Evolutionary conservation across 2,797 vertebrate genomes (phyloP), one percentile per base, ranked within the genome.

Genomic region (Darevskia nairensis): DNA sequence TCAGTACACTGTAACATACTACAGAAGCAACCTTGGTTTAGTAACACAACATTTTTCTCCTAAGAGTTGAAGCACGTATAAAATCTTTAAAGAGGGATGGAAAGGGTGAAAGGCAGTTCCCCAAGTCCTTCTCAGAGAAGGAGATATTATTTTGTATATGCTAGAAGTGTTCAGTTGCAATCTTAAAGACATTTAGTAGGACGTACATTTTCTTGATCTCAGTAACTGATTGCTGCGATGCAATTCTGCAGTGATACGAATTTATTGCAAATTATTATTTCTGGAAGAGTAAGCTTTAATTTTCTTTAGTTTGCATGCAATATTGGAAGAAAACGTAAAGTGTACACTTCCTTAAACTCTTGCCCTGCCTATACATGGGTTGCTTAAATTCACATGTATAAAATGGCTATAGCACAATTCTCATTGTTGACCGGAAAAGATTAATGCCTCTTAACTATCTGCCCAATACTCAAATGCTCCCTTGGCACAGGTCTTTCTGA

Each of bases 401-500:
- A 64, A 55, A 41, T 27, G 77, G 23, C 8, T 76, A 69, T 64
- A 64, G 3, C 1, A 0, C 50, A 59, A 39, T 66, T 27, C 3
- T 89, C 66, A 35, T 0, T 88, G 61, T 1, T 72, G 0, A 21
- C 3, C 66, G 2, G 1, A 1, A 0, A 6, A 19, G 46, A n/a
- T 0, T 1, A 88, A 81, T 90, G 61, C 68, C 55, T 64, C 29
- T 46, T 64, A 19, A 19, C 9, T 2, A 44, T 44, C 41, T 68
- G 41, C 59, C 79, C 71, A n/a, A 5, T 86, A 27, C 41, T 81
- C n/a, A 85, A 85, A 81, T 66, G 61, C 41, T 89, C 71, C 69
- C 77, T 89, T 64, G 71, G 83, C 11, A 69, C 71, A 89, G 59
- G 78, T 86, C 59, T 81, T 71, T 77, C 69, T 50, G 41, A 85